Evolutionary conservation across 2,888 invertebrate species (phyloP).

Genomic region (Thereva unica): DNA sequence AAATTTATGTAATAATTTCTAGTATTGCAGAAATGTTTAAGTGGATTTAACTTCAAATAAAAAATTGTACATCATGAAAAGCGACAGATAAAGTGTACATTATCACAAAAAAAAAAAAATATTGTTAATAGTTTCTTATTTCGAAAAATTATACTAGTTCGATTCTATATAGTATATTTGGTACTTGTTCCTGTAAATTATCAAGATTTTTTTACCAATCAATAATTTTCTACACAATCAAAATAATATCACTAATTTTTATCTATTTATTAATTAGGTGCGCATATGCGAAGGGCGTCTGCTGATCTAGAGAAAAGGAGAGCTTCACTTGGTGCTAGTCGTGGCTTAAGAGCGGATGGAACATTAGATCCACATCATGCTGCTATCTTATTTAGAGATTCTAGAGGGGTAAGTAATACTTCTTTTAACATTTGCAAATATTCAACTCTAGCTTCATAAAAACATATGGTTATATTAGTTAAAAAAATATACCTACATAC

Average conservation of each 20-base stretch:
- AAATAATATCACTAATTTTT: conserved; percentile 28
- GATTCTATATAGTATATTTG: background rate
- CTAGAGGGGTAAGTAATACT: conserved; percentile 79
- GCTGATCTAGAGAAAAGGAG: conserved; percentile 79
- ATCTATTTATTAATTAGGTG: conserved; percentile 64
- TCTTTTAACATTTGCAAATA: background rate
- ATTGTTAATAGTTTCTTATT: too few species aligned
- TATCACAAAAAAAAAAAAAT: too few species aligned
- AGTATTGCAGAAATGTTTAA: too few species aligned
- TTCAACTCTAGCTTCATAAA: too few species aligned
- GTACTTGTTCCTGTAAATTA: conserved; percentile 5
- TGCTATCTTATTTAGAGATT: conserved; percentile 87
- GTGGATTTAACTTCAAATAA: too few species aligned
- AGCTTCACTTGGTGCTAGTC: conserved; percentile 71
- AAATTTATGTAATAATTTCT: too few species aligned
- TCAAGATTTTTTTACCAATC: background rate
- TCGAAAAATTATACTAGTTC: too few species aligned
- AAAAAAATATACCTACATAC: too few species aligned
- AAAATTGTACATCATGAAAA: too few species aligned
- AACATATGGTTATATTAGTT: too few species aligned
- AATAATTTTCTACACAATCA: background rate
- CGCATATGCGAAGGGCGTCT: conserved; percentile 73
- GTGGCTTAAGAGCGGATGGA: conserved; percentile 65
- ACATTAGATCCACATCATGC: conserved; percentile 86
- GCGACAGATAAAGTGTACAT: too few species aligned